Evolutionary conservation across 2,888 invertebrate species (phyloP).

Genomic region (Clitarchus hookeri): DNA sequence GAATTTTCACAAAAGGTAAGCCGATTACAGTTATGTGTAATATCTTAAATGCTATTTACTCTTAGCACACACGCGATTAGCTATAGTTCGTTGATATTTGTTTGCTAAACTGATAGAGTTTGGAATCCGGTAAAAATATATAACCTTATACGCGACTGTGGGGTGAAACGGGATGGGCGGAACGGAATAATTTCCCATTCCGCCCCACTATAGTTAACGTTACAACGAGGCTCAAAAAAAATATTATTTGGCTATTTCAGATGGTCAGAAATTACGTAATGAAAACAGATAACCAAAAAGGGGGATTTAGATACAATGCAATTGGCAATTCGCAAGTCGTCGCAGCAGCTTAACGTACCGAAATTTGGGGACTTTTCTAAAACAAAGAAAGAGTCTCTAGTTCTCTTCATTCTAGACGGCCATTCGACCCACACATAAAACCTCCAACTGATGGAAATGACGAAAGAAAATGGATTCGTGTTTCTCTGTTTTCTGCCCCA

Average conservation of each 20-base stretch:
- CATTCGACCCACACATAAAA: slow-evolving; percentile 17
- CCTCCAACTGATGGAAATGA: background rate
- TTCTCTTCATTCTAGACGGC: background rate
- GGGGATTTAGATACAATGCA: background rate
- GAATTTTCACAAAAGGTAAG: background rate
- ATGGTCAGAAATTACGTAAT: background rate
- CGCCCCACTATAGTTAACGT: too few species aligned
- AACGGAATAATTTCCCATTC: too few species aligned
- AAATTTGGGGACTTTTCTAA: slow-evolving; percentile 3
- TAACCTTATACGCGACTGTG: background rate
- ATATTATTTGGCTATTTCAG: background rate
- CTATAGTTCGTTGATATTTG: background rate
- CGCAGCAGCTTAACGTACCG: background rate
- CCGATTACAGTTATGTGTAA: background rate
- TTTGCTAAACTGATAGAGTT: background rate
- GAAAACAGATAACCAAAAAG: background rate
- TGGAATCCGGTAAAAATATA: background rate
- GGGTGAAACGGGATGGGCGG: too few species aligned
- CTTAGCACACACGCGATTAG: background rate
- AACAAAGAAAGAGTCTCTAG: background rate
- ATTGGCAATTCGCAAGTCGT: background rate
- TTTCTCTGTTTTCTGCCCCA: slow-evolving; percentile 16
- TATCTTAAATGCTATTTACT: background rate
- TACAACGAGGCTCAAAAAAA: too few species aligned
- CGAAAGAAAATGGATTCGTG: background rate